These are phyloP conservation scores for Odontesthes bonariensis DNA, from an alignment of 2,113 vertebrate genomes.

Conservation along the genomic window DNA sequence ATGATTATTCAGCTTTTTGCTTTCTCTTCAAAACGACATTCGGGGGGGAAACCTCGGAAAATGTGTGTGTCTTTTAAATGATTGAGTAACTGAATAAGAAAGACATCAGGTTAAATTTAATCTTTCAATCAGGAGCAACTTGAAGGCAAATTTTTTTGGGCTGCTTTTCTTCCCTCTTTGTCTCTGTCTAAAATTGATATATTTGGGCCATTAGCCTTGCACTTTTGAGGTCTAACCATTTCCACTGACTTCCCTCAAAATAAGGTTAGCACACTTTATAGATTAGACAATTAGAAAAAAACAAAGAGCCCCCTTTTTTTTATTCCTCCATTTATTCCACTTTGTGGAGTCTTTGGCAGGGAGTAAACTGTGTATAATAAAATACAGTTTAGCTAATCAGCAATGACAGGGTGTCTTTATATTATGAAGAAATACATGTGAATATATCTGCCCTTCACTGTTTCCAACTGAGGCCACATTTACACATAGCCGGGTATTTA, in stretches of 20 bases:
- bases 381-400: background rate
- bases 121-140: background rate
- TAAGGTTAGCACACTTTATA: background rate
- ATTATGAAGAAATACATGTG: constrained; percentile 4
- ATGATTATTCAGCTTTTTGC: background rate
- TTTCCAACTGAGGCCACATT: no score
- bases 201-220: background rate
- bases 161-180: no score
- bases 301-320: background rate
- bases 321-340: background rate
- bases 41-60: background rate
- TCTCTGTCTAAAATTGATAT: background rate
- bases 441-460: background rate
- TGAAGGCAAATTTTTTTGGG: background rate
- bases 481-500: no score
- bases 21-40: background rate
- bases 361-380: background rate
- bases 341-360: background rate
- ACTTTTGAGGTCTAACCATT: background rate
- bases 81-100: background rate
- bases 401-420: background rate
- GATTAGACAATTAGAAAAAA: no score
- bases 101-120: background rate
- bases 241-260: background rate
- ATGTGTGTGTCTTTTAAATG: no score